Conservation (phyloP, 1,140 invertebrate genomes). For the Wiebesia pumilae region DNA sequence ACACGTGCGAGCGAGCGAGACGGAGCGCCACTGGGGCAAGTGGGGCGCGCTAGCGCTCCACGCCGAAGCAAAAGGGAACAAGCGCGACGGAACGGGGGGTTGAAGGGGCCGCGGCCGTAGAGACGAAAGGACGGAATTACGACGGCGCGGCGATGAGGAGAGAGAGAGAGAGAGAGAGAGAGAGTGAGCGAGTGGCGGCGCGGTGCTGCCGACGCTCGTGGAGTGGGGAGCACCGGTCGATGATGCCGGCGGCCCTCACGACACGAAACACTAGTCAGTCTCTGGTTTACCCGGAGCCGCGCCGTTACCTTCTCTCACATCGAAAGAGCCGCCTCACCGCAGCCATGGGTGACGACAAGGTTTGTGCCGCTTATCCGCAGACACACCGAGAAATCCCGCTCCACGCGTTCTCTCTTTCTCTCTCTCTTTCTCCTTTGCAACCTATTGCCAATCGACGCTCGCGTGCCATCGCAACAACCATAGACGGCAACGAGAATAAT, state of each 20-base stretch:
- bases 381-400: neutral
- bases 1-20: neutral
- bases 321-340: conserved; percentile 67
- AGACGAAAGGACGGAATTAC: neutral
- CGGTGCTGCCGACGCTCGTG: conserved; percentile 37
- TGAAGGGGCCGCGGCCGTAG: neutral
- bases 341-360: conserved; percentile 73
- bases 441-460: neutral
- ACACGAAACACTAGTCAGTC: conserved; percentile 70
- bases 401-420: neutral
- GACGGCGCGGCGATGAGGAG: conserved; percentile 25
- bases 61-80: neutral
- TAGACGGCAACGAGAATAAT: neutral
- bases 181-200: conserved; percentile 1
- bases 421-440: too few relatives aligned
- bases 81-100: conserved; percentile 8
- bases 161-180: conserved; percentile 13
- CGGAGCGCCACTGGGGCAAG: neutral
- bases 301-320: conserved; percentile 68
- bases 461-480: neutral
- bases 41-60: conserved; percentile 14
- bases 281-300: conserved; percentile 71
- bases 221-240: conserved; percentile 68
- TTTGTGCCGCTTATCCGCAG: conserved; percentile 62
- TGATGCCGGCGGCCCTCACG: conserved; percentile 72